phyloP scores from a whole-genome alignment of 1,140 invertebrate species.

The Drosophila nebulosa region DNA sequence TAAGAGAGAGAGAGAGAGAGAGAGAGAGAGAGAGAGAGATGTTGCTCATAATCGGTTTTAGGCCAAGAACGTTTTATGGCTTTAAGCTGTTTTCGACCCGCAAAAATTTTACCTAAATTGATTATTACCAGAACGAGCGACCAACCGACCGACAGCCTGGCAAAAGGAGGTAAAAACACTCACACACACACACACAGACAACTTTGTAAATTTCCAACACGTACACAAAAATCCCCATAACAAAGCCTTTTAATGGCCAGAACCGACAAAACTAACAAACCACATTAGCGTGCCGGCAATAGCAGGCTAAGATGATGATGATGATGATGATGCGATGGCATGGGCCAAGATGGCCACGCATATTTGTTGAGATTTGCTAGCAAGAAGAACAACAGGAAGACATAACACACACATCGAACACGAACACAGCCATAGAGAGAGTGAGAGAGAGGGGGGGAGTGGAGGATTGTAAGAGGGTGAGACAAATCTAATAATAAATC shows the following conservation, averaged over 20 bases:
- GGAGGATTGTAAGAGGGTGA: too few relatives aligned
- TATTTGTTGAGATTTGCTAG: constrained; percentile 67
- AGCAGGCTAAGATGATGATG: not conserved
- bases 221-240: constrained; percentile 72
- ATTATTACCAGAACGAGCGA: constrained; percentile 54
- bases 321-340: not conserved
- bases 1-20: constrained; percentile 23
- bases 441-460: not conserved
- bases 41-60: constrained; percentile 66
- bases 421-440: constrained; percentile 12
- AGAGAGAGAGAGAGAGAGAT: not conserved
- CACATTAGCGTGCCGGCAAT: constrained; percentile 54
- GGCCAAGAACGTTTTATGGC: constrained; percentile 58
- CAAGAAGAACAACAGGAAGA: constrained; percentile 43
- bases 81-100: constrained; percentile 61
- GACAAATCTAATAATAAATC: constrained; percentile 78
- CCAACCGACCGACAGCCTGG: constrained; percentile 26
- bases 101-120: constrained; percentile 65
- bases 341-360: constrained; percentile 29
- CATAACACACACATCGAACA: constrained; percentile 58
- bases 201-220: constrained; percentile 75
- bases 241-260: constrained; percentile 76
- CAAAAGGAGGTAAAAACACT: not conserved
- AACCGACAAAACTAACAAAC: constrained; percentile 71
- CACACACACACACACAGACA: too few relatives aligned